phyloP scores from a whole-genome alignment of 2,888 invertebrate genomes.

The Lithosia quadra region DNA sequence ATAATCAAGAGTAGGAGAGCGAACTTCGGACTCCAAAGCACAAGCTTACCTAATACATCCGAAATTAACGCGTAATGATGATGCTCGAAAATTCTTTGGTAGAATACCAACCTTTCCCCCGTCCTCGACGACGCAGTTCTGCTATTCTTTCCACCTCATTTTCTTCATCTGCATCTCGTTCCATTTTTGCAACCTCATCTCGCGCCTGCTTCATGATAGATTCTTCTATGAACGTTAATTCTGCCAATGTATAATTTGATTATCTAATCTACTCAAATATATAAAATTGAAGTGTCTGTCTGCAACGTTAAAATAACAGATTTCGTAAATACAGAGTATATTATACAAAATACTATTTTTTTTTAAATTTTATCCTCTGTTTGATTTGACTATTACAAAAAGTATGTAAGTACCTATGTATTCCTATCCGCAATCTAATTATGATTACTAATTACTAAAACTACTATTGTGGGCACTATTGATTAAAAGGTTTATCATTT shows the following conservation, averaged over 20 bases:
- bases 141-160: constrained; percentile 78
- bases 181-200: constrained; percentile 75
- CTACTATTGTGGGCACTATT: too few species aligned
- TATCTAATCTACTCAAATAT: background rate
- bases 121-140: constrained; percentile 76
- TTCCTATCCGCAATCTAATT: too few species aligned
- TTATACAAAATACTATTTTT: background rate
- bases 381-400: too few species aligned
- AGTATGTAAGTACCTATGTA: too few species aligned
- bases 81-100: background rate
- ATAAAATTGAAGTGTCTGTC: background rate
- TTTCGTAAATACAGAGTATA: background rate
- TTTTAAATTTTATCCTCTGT: background rate
- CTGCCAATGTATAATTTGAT: constrained; percentile 55
- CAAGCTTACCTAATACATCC: too few species aligned
- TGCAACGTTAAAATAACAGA: background rate
- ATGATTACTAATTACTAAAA: too few species aligned
- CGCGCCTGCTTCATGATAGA: constrained; percentile 86
- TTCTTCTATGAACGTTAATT: constrained; percentile 87
- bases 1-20: too few species aligned
- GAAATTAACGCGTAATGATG: background rate
- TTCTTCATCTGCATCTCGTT: constrained; percentile 66
- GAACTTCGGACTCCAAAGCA: too few species aligned
- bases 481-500: background rate
- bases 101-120: constrained; percentile 74